Percentiles rank a stretch among this genome's conserved stretches.
phyloP scores from a whole-genome alignment of 2,888 invertebrate genomes.

The Pelosia muscerda region DNA sequence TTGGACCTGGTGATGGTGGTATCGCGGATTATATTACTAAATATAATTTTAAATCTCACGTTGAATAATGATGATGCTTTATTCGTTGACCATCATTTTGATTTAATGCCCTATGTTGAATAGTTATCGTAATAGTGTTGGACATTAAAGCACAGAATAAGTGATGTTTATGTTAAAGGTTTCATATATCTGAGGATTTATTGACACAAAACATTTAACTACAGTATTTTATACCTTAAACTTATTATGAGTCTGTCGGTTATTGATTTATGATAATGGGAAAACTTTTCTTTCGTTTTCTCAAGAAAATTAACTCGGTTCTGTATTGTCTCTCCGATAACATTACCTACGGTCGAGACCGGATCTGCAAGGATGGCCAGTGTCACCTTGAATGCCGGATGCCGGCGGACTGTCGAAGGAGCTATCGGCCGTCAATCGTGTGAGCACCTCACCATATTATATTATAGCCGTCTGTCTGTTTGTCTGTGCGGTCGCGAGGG shows the following conservation, averaged over 20 bases:
- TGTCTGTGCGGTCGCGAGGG: conserved; percentile 74
- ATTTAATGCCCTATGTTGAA: conserved; percentile 60
- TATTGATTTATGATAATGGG: conserved; percentile 47
- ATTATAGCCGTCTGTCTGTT: conserved; percentile 77
- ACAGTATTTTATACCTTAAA: conserved; percentile 31
- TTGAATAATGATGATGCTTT: conserved; percentile 54
- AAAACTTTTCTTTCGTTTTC: conserved; percentile 28
- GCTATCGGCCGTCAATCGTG: conserved; percentile 84
- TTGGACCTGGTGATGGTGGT: conserved; percentile 49
- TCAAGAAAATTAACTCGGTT: conserved; percentile 1
- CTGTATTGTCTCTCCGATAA: conserved; percentile 48
- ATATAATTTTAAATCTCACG: conserved; percentile 60
- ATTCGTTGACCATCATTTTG: conserved; percentile 59
- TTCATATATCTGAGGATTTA: conserved; percentile 57
- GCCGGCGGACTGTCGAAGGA: conserved; percentile 76
- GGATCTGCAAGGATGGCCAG: conserved; percentile 81
- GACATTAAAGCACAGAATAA: conserved; percentile 57
- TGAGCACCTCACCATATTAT: conserved; percentile 76
- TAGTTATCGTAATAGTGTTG: conserved; percentile 45
- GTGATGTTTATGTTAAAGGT: conserved; percentile 58
- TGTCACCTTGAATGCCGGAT: conserved; percentile 86
- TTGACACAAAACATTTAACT: conserved; percentile 38
- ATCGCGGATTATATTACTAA: conserved; percentile 53
- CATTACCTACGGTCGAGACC: conserved; percentile 60
- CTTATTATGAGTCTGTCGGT: conserved; percentile 25